A percentile compares a stretch with the other conserved stretches of the same genome.
These are phyloP conservation scores for Laspeyria flexula DNA, from an alignment of 2,888 invertebrate genomes.

Conservation along the genomic window DNA sequence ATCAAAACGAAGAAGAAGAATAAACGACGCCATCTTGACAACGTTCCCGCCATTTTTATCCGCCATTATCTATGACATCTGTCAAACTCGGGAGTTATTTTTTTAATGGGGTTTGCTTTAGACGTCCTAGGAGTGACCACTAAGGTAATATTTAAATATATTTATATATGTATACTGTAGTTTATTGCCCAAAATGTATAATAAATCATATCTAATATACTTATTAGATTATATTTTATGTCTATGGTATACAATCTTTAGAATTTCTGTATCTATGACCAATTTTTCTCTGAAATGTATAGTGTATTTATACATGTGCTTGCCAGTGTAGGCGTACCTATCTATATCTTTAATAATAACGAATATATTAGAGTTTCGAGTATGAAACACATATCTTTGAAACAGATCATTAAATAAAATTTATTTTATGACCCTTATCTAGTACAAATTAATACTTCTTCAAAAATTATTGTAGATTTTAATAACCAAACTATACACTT, in stretches of 20 bases:
- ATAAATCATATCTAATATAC: constrained; percentile 53
- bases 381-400: constrained; percentile 4
- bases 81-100: constrained; percentile 47
- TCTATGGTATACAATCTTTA: constrained; percentile 42
- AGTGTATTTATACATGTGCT: constrained; percentile 15
- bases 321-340: constrained; percentile 12
- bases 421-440: no score
- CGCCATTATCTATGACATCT: constrained; percentile 34
- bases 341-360: not conserved
- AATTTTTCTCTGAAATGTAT: constrained; percentile 18
- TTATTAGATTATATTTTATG: constrained; percentile 42
- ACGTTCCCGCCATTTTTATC: constrained; percentile 2
- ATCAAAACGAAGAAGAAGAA: constrained; percentile 96
- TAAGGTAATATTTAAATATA: constrained; percentile 29
- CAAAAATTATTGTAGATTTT: not conserved
- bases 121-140: constrained; percentile 38
- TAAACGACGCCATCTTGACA: constrained; percentile 57
- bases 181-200: constrained; percentile 53
- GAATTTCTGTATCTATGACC: constrained; percentile 30
- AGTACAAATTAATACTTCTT: no score
- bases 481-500: not conserved
- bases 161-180: constrained; percentile 62
- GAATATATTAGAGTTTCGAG: no score
- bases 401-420: constrained; percentile 12
- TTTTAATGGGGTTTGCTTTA: constrained; percentile 36